Conservation (phyloP, 2,113 vertebrate species). For the Tenrec ecaudatus region DNA sequence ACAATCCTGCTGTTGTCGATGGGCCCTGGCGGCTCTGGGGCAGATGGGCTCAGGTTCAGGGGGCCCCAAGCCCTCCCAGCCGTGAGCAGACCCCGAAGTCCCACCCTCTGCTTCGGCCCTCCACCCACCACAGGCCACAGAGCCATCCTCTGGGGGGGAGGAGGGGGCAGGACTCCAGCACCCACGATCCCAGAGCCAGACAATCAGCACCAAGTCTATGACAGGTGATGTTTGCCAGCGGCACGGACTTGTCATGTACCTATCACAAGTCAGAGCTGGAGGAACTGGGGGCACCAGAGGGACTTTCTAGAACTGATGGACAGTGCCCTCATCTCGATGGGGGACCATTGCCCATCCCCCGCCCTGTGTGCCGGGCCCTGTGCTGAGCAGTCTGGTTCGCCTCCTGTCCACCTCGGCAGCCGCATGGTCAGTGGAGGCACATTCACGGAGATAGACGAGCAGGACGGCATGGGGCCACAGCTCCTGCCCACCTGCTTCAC, state of each 20-base stretch:
- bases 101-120: not conserved
- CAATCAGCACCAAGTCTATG: fast-evolving
- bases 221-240: fast-evolving
- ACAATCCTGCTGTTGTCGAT: conserved; percentile 98
- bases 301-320: fast-evolving
- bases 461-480: too few species aligned
- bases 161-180: too few species aligned
- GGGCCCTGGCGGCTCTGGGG: conserved; percentile 94
- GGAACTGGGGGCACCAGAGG: not conserved
- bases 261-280: not conserved
- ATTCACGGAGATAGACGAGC: too few species aligned
- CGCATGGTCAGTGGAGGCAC: too few species aligned
- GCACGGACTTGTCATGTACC: not conserved
- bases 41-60: not conserved
- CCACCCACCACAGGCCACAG: not conserved
- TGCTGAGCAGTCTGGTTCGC: not conserved
- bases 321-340: not conserved
- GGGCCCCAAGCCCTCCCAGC: not conserved
- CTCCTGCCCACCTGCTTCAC: too few species aligned
- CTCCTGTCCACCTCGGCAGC: too few species aligned
- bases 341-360: not conserved
- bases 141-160: not conserved
- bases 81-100: fast-evolving
- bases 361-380: not conserved
- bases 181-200: fast-evolving